These are phyloP conservation scores for Hesperophylax magnus DNA, from an alignment of 1,140 invertebrate species.

Conservation along the genomic window DNA sequence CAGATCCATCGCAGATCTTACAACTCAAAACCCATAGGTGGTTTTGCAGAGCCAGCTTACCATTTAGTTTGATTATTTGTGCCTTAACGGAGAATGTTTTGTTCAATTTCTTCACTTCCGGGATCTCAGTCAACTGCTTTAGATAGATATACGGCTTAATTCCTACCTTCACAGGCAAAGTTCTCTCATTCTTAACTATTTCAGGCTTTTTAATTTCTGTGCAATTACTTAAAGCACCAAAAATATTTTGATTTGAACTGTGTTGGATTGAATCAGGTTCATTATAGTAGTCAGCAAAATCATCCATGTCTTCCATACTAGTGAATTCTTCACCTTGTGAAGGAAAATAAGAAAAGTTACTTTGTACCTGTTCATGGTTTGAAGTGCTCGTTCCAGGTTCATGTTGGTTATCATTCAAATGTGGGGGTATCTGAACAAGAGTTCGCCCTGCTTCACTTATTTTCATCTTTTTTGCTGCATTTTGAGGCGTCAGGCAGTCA, in stretches of 20 bases:
- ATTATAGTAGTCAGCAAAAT: constrained; percentile 29
- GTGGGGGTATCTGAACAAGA: not conserved
- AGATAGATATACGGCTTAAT: constrained; percentile 65
- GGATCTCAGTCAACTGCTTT: constrained; percentile 64
- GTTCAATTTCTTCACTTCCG: constrained; percentile 57
- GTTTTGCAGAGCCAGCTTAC: constrained; percentile 63
- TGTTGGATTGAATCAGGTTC: not conserved
- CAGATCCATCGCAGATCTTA: constrained; percentile 65
- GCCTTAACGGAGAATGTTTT: constrained; percentile 64
- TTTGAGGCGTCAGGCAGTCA: constrained; percentile 5
- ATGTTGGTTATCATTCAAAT: not conserved
- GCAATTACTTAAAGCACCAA: not conserved
- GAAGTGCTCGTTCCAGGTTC: constrained; percentile 15
- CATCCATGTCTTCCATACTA: constrained; percentile 22
- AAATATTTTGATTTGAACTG: constrained; percentile 10
- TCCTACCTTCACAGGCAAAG: constrained; percentile 55
- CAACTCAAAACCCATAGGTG: constrained; percentile 64
- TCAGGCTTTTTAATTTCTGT: constrained; percentile 2
- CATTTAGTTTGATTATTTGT: constrained; percentile 63
- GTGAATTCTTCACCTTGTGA: constrained; percentile 18
- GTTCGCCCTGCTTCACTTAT: not conserved
- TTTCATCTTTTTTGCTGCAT: constrained; percentile 43
- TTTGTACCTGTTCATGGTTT: not conserved
- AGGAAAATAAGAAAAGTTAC: not conserved
- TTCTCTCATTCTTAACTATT: not conserved